Base-by-base conservation (phyloP, 2,797 vertebrate species). In the Sebastes diaconus region DNA sequence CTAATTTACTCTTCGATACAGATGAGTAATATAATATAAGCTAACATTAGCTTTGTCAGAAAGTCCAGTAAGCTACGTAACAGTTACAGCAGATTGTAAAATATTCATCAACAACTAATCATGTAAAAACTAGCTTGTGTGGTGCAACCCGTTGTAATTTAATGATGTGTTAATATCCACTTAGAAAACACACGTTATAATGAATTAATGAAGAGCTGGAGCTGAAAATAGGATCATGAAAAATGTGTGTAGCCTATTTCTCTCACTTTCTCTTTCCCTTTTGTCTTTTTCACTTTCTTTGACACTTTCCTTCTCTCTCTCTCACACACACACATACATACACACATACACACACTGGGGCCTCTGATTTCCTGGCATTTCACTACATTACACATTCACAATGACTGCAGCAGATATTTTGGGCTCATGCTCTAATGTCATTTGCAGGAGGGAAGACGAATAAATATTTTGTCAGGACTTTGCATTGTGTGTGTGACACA, bases 341-440 rank as follows among this genome's bases (percentile, higher is more conserved):
- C n/a, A n/a, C n/a, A n/a, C n/a, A n/a, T n/a, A n/a, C n/a, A 16
- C 0, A 36, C 67, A 72, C 46, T 76, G 42, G 36, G 77, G 67
- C 68, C 84, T 89, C 81, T 86, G 80, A 90, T 84, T 89, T 91
- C 79, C 84, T 78, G 89, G 86, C 84, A 93, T 92, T 90, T 89
- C 70, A 74, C 69, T 18, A 72, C 70, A 87, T 90, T 79, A 90
- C 73, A 69, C 84, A 88, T 76, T 78, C 73, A 85, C 80, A 73
- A 68, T 74, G 87, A 81, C 83, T 60, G 68, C 29, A 1, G 72
- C 78, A 78, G 84, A 91, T 90, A 91, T 92, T 92, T 87, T 77
- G 10, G 72, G 75, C 75, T 84, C 68, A 50, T 52, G 16, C 60
- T 24, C 80, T 88, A 82, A 93, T 88, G 79, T 81, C 66, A 80